These are phyloP conservation scores for Carassius auratus DNA, from an alignment of 2,113 vertebrate species.

Conservation along the genomic window DNA sequence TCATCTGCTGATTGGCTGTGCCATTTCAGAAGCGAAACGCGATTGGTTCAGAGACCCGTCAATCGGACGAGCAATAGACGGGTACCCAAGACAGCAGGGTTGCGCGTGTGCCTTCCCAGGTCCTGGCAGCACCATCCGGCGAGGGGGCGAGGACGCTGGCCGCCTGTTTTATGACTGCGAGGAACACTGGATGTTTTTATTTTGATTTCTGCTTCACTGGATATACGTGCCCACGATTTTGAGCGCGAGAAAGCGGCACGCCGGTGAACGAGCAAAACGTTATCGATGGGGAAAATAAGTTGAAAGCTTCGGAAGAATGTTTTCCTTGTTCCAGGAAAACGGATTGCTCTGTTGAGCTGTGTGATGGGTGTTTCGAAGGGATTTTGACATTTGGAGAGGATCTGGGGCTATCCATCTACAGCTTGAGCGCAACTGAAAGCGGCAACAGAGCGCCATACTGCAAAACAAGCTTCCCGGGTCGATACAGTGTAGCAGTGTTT, in stretches of 20 bases:
- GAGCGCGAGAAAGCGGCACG: slow-evolving; percentile 18
- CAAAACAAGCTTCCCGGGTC: slow-evolving; percentile 27
- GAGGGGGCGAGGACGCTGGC: slow-evolving; percentile 57
- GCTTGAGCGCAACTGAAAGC: slow-evolving; percentile 44
- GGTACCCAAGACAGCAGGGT: slow-evolving; percentile 48
- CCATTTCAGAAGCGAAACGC: slow-evolving; percentile 36
- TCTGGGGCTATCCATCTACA: slow-evolving; percentile 38
- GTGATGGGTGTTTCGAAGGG: slow-evolving; percentile 62
- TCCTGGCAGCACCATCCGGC: slow-evolving; percentile 66
- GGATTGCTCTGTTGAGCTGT: slow-evolving; percentile 56
- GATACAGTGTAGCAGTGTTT: slow-evolving; percentile 23
- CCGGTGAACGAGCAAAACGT: slow-evolving; percentile 27
- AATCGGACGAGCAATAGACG: slow-evolving; percentile 53
- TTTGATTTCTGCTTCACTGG: slow-evolving; percentile 49
- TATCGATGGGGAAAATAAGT: slow-evolving; percentile 70
- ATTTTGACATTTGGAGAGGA: slow-evolving; percentile 61
- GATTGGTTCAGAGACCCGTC: slow-evolving; percentile 56
- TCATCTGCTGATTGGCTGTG: slow-evolving; percentile 50
- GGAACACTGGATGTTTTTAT: slow-evolving; percentile 60
- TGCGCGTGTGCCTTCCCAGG: slow-evolving; percentile 58
- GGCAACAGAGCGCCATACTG: slow-evolving; percentile 38
- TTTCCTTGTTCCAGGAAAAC: slow-evolving; percentile 57
- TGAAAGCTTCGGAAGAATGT: slow-evolving; percentile 58
- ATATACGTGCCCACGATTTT: slow-evolving; percentile 33
- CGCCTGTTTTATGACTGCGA: slow-evolving; percentile 56